phyloP scores from a whole-genome alignment of 2,888 invertebrate species.

The Emesis russula region DNA sequence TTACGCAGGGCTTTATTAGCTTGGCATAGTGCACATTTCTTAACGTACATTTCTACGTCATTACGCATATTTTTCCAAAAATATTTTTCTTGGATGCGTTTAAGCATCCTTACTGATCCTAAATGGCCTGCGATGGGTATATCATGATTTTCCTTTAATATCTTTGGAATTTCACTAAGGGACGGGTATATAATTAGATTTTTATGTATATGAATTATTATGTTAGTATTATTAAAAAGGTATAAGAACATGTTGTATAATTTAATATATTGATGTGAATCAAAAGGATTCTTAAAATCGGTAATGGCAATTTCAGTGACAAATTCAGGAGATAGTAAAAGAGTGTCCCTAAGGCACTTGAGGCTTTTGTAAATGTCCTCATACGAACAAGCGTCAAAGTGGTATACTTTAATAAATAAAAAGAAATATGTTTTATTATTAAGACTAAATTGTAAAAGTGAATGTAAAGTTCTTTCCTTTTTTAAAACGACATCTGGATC shows the following conservation, averaged over 20 bases:
- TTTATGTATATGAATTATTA: neutral
- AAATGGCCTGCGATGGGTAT: constrained; percentile 74
- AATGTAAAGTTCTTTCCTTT: no score
- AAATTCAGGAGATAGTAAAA: neutral
- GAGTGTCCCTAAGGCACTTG: neutral
- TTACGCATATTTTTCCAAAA: constrained; percentile 79
- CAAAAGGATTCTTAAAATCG: constrained; percentile 44
- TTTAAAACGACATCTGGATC: no score
- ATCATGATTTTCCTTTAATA: constrained; percentile 81
- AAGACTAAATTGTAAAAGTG: no score
- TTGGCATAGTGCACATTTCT: neutral
- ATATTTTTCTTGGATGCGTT: constrained; percentile 62
- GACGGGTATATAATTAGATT: constrained; percentile 45
- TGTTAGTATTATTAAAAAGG: constrained; percentile 70
- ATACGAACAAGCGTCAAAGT: constrained; percentile 1
- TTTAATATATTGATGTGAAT: constrained; percentile 49
- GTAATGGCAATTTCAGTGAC: neutral
- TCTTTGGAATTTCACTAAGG: constrained; percentile 67
- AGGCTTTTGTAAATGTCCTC: neutral
- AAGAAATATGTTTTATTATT: neutral
- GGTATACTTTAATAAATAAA: constrained; percentile 4
- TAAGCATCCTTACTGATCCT: constrained; percentile 68
- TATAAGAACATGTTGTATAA: constrained; percentile 68
- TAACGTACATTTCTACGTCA: constrained; percentile 63
- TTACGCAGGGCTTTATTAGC: neutral